A percentile compares a stretch with the other conserved stretches of the same genome.
Evolutionary conservation across 2,888 invertebrate species (phyloP).

Genomic region (Lacanobia oleracea): DNA sequence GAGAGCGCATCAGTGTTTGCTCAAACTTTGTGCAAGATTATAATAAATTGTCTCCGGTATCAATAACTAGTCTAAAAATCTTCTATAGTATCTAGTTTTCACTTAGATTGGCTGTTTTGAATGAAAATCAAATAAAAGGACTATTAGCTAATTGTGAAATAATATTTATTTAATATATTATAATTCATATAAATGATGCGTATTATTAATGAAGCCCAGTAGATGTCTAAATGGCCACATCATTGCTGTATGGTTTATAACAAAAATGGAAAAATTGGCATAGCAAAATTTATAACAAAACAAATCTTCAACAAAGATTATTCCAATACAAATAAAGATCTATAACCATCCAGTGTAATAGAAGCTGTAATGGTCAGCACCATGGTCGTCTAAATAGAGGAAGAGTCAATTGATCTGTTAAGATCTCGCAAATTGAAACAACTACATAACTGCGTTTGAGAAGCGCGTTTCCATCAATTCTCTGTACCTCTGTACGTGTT

Average conservation of each 20-base stretch:
- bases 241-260: neutral
- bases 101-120: neutral
- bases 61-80: too few relatives aligned
- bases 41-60: neutral
- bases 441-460: slow-evolving; percentile 66
- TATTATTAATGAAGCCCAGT: neutral
- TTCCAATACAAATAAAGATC: slow-evolving; percentile 21
- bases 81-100: neutral
- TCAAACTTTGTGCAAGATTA: neutral
- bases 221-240: neutral
- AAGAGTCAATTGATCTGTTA: slow-evolving; percentile 74
- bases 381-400: slow-evolving; percentile 65
- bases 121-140: neutral
- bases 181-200: neutral
- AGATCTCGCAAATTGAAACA: slow-evolving; percentile 70
- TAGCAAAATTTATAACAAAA: neutral
- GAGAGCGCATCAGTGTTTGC: neutral
- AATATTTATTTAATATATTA: too few relatives aligned
- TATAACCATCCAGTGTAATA: slow-evolving; percentile 30
- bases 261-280: too few relatives aligned
- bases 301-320: neutral
- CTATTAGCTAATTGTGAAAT: too few relatives aligned
- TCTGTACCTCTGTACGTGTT: slow-evolving; percentile 30
- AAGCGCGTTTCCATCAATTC: slow-evolving; percentile 71
- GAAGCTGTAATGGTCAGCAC: slow-evolving; percentile 45